phyloP scores from a whole-genome alignment of 2,888 invertebrate species.

The Agrilus mali region DNA sequence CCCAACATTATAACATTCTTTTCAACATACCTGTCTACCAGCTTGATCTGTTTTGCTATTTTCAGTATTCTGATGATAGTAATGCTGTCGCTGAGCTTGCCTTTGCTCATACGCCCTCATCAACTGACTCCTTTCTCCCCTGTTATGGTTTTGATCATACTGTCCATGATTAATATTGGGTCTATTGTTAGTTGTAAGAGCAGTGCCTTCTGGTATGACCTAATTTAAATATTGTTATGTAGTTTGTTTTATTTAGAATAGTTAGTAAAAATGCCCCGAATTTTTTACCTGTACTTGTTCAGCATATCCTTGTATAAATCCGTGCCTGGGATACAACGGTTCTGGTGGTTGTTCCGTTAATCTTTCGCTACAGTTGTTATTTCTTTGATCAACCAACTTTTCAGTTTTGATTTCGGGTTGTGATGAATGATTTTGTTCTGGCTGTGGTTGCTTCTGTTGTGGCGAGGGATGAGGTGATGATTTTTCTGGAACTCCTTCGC shows the following conservation, averaged over 20 bases:
- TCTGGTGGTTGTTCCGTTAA: slow-evolving; percentile 16
- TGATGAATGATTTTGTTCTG: slow-evolving; percentile 32
- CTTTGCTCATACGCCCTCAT: slow-evolving; percentile 38
- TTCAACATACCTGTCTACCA: slow-evolving; percentile 26
- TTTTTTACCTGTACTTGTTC: slow-evolving; percentile 30
- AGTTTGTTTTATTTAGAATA: neutral
- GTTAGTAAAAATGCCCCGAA: neutral
- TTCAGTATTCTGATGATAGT: slow-evolving; percentile 43
- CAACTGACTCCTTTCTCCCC: slow-evolving; percentile 19
- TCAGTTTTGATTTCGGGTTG: slow-evolving; percentile 33
- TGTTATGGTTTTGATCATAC: slow-evolving; percentile 17
- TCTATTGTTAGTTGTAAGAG: slow-evolving; percentile 26
- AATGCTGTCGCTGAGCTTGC: slow-evolving; percentile 43
- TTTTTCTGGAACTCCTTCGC: slow-evolving; percentile 25
- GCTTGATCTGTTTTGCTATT: slow-evolving; percentile 37
- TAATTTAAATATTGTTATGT: slow-evolving; percentile 5
- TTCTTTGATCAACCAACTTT: slow-evolving; percentile 18
- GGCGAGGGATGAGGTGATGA: slow-evolving; percentile 21
- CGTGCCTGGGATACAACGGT: slow-evolving; percentile 30
- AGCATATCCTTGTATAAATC: slow-evolving; percentile 30
- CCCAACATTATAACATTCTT: neutral
- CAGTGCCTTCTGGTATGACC: slow-evolving; percentile 32
- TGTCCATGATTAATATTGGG: slow-evolving; percentile 17
- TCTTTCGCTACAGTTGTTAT: slow-evolving; percentile 6
- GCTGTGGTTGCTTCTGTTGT: slow-evolving; percentile 30